Base-by-base conservation (phyloP, 2,797 vertebrate genomes). In the Enteromius paludinosus region DNA sequence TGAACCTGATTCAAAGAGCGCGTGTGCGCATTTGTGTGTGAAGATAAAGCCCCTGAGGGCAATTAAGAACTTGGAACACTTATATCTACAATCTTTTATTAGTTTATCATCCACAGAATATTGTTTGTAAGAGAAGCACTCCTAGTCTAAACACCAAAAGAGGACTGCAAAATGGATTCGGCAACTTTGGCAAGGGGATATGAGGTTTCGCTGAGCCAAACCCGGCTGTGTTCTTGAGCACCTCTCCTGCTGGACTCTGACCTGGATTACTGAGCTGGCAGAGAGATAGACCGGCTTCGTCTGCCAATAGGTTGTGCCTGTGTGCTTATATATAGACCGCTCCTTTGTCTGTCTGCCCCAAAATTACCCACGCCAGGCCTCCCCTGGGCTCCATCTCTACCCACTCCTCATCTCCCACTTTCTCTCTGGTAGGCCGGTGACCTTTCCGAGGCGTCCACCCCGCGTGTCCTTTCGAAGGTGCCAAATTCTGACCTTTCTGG, bases 401-500 rank as follows among this genome's bases (percentile, higher is more conserved):
- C 66, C 69, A n/a, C 78, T 72, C 68, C 62, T 72, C 54, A 81
- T 38, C 70, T 56, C 45, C 88, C 81, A 89, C 92, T 91, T 90
- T 91, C 90, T 91, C 90, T 89, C 91, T 89, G 89, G 89, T 90
- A 87, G 88, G 90, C 86, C 84, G 84, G 61, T 91, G 91, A 95
- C 93, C 94, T 95, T 94, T 94, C 88, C 2, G n/a, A 72, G 81
- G 72, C 1, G 81, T 91, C 91, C 86, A 89, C 87, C 88, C 90
- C 87, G 90, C 91, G 92, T 93, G 92, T 93, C 92, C 93, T 95
- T 93, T 92, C 88, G 82, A 89, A 88, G 88, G 90, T 90, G 85
- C 90, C 87, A 86, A 92, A 93, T 91, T 91, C 93, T 95, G 92
- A 94, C 94, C 94, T 95, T 94, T 93, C 86, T 87, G 84, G 84